phyloP scores from a whole-genome alignment of 2,888 invertebrate genomes.

The Nemotelus nigrinus region DNA sequence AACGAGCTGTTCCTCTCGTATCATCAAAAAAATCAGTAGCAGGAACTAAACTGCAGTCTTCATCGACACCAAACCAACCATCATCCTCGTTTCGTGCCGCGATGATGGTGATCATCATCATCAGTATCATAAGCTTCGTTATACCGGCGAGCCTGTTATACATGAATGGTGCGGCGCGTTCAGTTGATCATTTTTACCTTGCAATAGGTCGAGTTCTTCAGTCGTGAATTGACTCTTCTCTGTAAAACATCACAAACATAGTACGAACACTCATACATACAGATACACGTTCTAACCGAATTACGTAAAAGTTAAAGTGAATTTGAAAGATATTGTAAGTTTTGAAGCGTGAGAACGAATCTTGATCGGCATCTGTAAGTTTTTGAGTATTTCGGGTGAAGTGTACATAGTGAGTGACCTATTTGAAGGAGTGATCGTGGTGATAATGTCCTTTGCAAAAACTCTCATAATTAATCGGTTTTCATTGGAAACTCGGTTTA shows the following conservation, averaged over 20 bases:
- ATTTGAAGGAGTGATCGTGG: too few relatives aligned
- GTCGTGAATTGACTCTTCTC: conserved; percentile 61
- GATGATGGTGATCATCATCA: conserved; percentile 15
- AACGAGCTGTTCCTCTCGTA: too few relatives aligned
- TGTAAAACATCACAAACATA: conserved; percentile 57
- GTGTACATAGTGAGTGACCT: too few relatives aligned
- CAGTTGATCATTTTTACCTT: conserved; percentile 47
- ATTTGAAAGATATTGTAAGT: too few relatives aligned
- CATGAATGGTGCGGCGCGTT: conserved; percentile 27
- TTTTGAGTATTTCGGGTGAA: too few relatives aligned
- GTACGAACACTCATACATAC: conserved; percentile 24
- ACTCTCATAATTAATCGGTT: too few relatives aligned
- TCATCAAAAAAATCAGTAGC: too few relatives aligned
- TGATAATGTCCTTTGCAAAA: too few relatives aligned
- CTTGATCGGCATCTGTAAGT: too few relatives aligned
- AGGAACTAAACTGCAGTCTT: background rate
- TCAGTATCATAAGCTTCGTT: conserved; percentile 26
- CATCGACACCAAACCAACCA: conserved; percentile 5
- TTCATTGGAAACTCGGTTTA: too few relatives aligned
- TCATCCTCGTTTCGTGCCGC: background rate
- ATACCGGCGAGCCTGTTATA: conserved; percentile 37
- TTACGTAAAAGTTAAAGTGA: background rate
- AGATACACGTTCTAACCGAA: background rate
- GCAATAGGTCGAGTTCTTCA: conserved; percentile 54
- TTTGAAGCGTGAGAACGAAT: too few relatives aligned